These are phyloP conservation scores for Yponomeuta sedellus DNA, from an alignment of 2,888 invertebrate species.

Conservation along the genomic window DNA sequence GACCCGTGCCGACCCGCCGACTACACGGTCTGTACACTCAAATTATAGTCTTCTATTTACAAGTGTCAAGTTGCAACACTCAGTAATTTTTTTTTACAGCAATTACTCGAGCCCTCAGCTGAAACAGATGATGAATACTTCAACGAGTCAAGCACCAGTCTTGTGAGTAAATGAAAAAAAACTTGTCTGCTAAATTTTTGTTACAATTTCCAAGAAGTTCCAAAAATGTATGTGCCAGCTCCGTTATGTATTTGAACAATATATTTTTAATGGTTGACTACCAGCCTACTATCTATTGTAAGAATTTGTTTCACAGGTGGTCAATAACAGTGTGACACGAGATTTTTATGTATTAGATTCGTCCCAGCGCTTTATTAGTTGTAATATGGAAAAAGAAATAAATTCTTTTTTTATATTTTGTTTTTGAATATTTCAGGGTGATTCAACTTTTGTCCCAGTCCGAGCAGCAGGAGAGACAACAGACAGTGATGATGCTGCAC, in stretches of 20 bases:
- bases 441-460: constrained; percentile 94
- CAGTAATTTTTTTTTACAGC: constrained; percentile 38
- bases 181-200: too few relatives aligned
- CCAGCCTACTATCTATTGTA: too few relatives aligned
- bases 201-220: too few relatives aligned
- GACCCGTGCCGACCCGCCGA: constrained; percentile 86
- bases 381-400: too few relatives aligned
- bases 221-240: too few relatives aligned
- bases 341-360: too few relatives aligned
- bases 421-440: constrained; percentile 78
- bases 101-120: constrained; percentile 81
- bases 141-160: constrained; percentile 79
- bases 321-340: too few relatives aligned
- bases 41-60: background rate
- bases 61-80: background rate
- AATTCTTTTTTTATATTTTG: too few relatives aligned
- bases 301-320: too few relatives aligned
- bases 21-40: constrained; percentile 80
- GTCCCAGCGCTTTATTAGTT: too few relatives aligned
- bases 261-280: too few relatives aligned
- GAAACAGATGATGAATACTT: constrained; percentile 88
- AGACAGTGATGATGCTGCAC: constrained; percentile 85
- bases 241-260: too few relatives aligned
- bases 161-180: constrained; percentile 62
- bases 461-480: constrained; percentile 84